phyloP scores from a whole-genome alignment of 2,797 vertebrate species.

The Varecia variegata region DNA sequence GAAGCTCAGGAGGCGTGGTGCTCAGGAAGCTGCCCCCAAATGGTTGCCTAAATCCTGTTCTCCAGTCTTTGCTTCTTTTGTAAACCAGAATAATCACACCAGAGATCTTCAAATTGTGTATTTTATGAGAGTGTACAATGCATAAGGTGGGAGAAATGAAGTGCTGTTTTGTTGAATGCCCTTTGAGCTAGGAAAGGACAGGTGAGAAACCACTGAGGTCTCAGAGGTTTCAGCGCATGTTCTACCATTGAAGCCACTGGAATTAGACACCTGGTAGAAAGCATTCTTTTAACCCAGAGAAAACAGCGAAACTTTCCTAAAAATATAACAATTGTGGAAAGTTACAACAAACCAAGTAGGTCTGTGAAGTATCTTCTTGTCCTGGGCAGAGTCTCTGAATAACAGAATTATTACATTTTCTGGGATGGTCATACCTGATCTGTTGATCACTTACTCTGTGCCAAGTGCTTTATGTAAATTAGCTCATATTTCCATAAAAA shows the following conservation, averaged over 20 bases:
- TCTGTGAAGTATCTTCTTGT: not conserved
- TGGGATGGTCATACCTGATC: not conserved
- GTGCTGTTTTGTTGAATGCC: not conserved
- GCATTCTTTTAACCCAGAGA: not conserved
- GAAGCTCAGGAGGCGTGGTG: not conserved
- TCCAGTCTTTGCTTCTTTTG: not conserved
- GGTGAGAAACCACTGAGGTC: no score
- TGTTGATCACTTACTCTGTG: not conserved
- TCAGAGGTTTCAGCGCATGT: not conserved
- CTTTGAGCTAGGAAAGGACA: not conserved
- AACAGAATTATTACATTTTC: not conserved
- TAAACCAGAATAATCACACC: not conserved
- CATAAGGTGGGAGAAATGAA: not conserved
- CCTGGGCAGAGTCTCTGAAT: not conserved
- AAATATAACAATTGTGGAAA: not conserved
- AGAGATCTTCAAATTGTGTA: not conserved
- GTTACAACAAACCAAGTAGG: not conserved
- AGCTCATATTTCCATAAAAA: constrained; percentile 2
- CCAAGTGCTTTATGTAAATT: not conserved
- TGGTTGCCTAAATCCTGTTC: not conserved
- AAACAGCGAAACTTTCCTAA: not conserved
- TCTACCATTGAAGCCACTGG: not conserved
- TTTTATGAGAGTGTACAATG: not conserved
- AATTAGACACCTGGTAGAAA: not conserved
- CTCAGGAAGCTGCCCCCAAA: not conserved